phyloP scores from a whole-genome alignment of 2,888 invertebrate species.

The Siphonodentalium dalli region DNA sequence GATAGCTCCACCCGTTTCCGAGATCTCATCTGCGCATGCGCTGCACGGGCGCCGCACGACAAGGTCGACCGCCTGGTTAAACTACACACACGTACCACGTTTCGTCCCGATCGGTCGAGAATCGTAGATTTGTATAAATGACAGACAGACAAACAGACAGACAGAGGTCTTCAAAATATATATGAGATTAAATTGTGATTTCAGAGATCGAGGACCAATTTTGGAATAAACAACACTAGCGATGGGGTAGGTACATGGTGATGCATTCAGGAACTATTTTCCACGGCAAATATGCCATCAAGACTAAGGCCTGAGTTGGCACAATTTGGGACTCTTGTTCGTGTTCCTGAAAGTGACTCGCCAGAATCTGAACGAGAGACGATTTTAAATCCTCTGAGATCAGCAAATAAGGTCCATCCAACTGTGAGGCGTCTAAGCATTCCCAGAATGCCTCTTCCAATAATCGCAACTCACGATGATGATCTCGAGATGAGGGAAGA shows the following conservation, averaged over 20 bases:
- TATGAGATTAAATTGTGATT: too few relatives aligned
- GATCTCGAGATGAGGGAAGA: constrained; percentile 52
- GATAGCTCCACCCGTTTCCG: too few relatives aligned
- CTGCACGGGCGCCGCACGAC: too few relatives aligned
- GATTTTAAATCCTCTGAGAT: neutral
- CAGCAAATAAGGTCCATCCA: constrained; percentile 20
- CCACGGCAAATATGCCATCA: neutral
- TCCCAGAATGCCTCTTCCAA: constrained; percentile 18
- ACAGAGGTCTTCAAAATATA: too few relatives aligned
- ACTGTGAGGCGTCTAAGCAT: constrained; percentile 24
- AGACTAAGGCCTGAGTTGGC: constrained; percentile 2
- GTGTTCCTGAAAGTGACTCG: constrained; percentile 27
- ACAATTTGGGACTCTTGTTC: constrained; percentile 26
- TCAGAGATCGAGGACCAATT: too few relatives aligned
- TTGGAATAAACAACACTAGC: too few relatives aligned
- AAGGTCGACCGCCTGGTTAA: too few relatives aligned
- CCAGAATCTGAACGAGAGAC: constrained; percentile 14
- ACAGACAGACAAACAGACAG: too few relatives aligned
- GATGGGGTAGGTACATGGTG: neutral
- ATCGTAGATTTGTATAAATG: too few relatives aligned
- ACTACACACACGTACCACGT: too few relatives aligned
- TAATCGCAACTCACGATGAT: constrained; percentile 40
- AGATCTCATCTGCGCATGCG: too few relatives aligned
- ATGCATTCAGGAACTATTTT: neutral
- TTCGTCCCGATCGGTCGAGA: too few relatives aligned